phyloP scores from a whole-genome alignment of 2,797 vertebrate genomes.

The Falco biarmicus region DNA sequence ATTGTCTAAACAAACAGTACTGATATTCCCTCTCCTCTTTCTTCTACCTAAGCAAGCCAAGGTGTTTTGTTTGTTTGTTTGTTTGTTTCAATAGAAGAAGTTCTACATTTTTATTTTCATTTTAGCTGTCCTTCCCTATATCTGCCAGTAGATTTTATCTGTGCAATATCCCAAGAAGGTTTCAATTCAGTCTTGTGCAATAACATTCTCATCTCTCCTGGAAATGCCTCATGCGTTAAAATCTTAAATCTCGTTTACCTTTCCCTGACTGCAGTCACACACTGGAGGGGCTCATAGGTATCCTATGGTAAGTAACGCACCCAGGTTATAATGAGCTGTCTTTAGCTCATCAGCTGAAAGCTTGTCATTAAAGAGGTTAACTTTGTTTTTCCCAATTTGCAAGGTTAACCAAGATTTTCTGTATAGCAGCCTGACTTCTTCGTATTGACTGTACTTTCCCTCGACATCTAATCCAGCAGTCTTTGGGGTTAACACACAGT shows the following conservation, averaged over 20 bases:
- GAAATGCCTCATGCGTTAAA: neutral
- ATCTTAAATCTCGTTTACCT: neutral
- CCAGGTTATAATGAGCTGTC: neutral
- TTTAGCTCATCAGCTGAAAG: neutral
- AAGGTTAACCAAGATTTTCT: neutral
- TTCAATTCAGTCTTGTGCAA: neutral
- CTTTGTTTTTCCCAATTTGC: neutral
- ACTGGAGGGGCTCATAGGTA: neutral
- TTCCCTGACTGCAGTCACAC: neutral
- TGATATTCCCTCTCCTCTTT: neutral
- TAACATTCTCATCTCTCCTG: neutral
- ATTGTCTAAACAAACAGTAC: neutral
- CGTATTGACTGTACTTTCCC: neutral
- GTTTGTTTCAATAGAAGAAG: neutral
- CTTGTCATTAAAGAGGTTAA: neutral
- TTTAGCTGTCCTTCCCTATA: neutral
- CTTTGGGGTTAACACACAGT: neutral
- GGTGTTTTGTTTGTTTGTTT: neutral
- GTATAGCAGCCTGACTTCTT: neutral
- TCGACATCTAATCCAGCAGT: neutral
- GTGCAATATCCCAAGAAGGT: neutral
- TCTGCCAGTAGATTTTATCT: neutral
- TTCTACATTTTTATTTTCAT: neutral
- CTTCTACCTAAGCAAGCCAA: neutral
- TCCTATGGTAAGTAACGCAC: neutral